Evolutionary conservation across 2,113 vertebrate genomes (phyloP).

Genomic region (Garra rufa): DNA sequence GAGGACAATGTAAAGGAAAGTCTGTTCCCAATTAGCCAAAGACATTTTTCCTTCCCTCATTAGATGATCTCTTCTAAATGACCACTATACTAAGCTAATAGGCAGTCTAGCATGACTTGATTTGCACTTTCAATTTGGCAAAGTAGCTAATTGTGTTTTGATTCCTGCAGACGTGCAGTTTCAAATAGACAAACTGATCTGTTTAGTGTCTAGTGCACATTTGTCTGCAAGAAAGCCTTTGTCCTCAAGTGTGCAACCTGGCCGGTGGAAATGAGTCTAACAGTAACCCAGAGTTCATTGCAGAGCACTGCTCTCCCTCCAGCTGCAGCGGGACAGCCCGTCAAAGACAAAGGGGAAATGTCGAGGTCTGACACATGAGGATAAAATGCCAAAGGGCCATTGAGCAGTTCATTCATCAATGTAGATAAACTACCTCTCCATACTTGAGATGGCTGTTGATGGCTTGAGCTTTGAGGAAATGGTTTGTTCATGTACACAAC

Average conservation of each 20-base stretch:
- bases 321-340: slow-evolving; percentile 25
- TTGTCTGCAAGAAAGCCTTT: neutral
- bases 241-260: neutral
- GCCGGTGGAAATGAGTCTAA: slow-evolving; percentile 19
- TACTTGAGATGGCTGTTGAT: slow-evolving; percentile 52
- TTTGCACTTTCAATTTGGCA: slow-evolving; percentile 11
- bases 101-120: neutral
- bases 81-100: neutral
- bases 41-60: neutral
- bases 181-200: slow-evolving; percentile 1
- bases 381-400: slow-evolving; percentile 43
- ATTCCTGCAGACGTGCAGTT: slow-evolving; percentile 9
- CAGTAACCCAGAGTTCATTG: slow-evolving; percentile 29
- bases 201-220: slow-evolving; percentile 21
- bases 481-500: slow-evolving; percentile 32
- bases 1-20: neutral
- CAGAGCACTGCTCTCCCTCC: neutral
- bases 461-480: slow-evolving; percentile 5
- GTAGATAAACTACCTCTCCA: slow-evolving; percentile 48
- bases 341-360: slow-evolving; percentile 39
- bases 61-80: slow-evolving; percentile 19
- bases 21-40: slow-evolving; percentile 28
- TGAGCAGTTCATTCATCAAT: slow-evolving; percentile 43
- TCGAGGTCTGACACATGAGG: slow-evolving; percentile 31
- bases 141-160: slow-evolving; percentile 25